phyloP scores from a whole-genome alignment of 2,888 invertebrate genomes.

The Idaea dimidiata region DNA sequence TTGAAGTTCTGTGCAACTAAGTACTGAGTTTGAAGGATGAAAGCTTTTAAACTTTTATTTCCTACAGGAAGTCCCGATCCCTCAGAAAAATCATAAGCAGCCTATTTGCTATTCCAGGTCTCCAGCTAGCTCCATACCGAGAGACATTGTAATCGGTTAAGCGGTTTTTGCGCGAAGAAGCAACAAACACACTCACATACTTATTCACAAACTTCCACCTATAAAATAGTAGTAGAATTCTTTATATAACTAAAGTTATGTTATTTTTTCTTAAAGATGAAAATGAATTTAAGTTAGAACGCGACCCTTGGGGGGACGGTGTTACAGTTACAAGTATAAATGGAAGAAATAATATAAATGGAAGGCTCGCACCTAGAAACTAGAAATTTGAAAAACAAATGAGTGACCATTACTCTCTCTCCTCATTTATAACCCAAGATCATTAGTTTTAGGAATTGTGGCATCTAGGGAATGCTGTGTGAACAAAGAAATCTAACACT shows the following conservation, averaged over 20 bases:
- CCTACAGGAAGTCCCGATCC: too few relatives aligned
- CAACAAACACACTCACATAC: too few relatives aligned
- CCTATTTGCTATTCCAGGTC: too few relatives aligned
- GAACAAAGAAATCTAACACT: background rate
- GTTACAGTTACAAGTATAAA: background rate
- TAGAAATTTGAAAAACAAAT: background rate
- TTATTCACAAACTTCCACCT: too few relatives aligned
- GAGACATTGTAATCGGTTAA: too few relatives aligned
- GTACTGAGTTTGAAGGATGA: background rate
- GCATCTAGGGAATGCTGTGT: constrained; percentile 6
- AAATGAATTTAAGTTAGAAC: background rate
- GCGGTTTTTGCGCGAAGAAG: too few relatives aligned
- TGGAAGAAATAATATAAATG: background rate
- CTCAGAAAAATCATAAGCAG: too few relatives aligned
- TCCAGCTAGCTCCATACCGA: too few relatives aligned
- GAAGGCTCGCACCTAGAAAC: background rate
- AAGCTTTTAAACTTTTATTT: background rate
- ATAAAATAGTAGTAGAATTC: too few relatives aligned
- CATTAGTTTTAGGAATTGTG: constrained; percentile 16
- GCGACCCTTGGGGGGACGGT: background rate
- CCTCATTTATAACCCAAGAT: constrained; percentile 17
- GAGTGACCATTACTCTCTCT: constrained; percentile 15
- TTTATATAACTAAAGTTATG: too few relatives aligned
- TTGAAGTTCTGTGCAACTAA: background rate
- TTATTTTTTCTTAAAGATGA: too few relatives aligned